Evolutionary conservation across 2,797 vertebrate species (phyloP), one percentile per base, ranked within the genome.

Genomic region (Hoplostethus mediterraneus): DNA sequence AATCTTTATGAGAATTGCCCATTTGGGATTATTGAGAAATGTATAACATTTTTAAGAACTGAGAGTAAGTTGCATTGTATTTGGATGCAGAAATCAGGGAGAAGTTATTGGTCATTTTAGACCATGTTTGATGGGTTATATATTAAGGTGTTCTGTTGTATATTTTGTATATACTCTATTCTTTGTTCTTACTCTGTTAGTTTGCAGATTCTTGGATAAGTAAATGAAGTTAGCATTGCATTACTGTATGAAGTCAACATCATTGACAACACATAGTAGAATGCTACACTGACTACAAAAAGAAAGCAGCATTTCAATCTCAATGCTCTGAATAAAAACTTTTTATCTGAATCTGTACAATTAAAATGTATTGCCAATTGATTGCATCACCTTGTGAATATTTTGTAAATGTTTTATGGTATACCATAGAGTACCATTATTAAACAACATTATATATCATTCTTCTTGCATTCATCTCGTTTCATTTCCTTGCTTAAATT

Each of bases 351-450:
- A 87, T 72, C 87, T 89, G 84, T 90, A 85, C 87, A 80, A 87
- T 81, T 84, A 64, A 85, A 85, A 89, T 89, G 85, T 92, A 87
- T 73, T 86, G 85, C 89, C 83, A 67, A 83, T 56, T 79, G 85
- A 90, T 82, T 82, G 83, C 85, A 87, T 89, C 75, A 80, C 81
- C 71, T 73, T 91, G 85, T 93, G 92, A 92, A 94, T 93, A 94
- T 94, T 94, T 94, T 95, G 90, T 94, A 94, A 92, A 94, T 92
- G 90, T 92, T 87, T 85, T 86, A 88, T 89, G 89, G 87, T 85
- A 76, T 81, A 87, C 82, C 80, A 90, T 90, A 92, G 88, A 94
- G 77, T 86, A 84, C 71, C 76, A 88, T 90, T 93, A 94, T 94
- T 93, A 95, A 93, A 94, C 84, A 69, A 91, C 31, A 67, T 89